Evolutionary conservation across 2,797 vertebrate genomes (phyloP), one percentile per base, ranked within the genome.

Genomic region (Acridotheres tristis): DNA sequence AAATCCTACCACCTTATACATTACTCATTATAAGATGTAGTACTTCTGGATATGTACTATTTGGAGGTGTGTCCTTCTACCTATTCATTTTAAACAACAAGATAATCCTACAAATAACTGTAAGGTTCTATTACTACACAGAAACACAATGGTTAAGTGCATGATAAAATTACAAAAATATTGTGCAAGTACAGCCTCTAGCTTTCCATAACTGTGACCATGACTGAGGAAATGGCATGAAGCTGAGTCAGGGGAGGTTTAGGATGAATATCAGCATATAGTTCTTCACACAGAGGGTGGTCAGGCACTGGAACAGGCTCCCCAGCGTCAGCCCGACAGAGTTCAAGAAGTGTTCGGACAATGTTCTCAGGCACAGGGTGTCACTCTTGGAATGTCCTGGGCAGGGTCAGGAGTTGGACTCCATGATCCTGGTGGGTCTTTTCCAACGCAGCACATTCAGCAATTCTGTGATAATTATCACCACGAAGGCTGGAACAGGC

Each of bases 311-410:
- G 11, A 69, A n/a, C 5, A 63, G 47, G 8, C 7, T 83, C 20
- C 4, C 16, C 42, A 62, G n/a, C 36, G 38, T 7, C 57, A 76
- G 19, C 5, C 4, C 71, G n/a, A 38, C 11, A 16, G 29, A 40
- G 30, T 27, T 23, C 36, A 40, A 8, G 4, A 63, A 57, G 14
- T 8, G 8, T 26, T 76, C 45, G n/a, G 38, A 45, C 38, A 71
- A 2, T 26, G 7, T 1, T 58, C 12, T 71, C 15, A 10, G n/a
- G 40, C 18, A 47, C 30, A 32, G 2, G 6, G 5, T 26, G 38
- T 58, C 3, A 34, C 22, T 19, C 21, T 58, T 1, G 0, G 7
- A 8, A 11, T 58, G 25, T 30, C n/a, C 45, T 59, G 25, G 0
- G 0, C 10, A 40, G 17, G 14, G n/a, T 14, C 13, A 29, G 23